phyloP scores from a whole-genome alignment of 2,797 vertebrate species.

The Chiloscyllium punctatum region DNA sequence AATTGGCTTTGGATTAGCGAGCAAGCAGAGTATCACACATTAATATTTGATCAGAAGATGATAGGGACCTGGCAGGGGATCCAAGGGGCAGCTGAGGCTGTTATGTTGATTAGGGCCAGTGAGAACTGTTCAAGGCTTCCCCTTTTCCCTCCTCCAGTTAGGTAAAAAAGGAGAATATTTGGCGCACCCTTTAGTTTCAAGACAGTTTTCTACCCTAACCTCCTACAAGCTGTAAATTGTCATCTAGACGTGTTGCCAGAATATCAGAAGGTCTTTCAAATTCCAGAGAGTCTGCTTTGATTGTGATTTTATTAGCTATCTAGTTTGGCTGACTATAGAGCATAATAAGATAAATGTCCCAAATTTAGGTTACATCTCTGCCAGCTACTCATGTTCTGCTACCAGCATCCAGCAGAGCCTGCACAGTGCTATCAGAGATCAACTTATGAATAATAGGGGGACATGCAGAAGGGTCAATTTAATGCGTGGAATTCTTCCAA shows the following conservation, averaged over 20 bases:
- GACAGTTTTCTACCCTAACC: slow-evolving; percentile 56
- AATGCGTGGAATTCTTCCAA: slow-evolving; percentile 43
- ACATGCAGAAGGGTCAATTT: slow-evolving; percentile 41
- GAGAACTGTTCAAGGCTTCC: slow-evolving; percentile 65
- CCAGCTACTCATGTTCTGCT: slow-evolving; percentile 41
- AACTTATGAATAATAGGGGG: slow-evolving; percentile 40
- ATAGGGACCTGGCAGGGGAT: slow-evolving; percentile 97
- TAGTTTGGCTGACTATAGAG: slow-evolving; percentile 47
- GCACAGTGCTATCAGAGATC: slow-evolving; percentile 41
- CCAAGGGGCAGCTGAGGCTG: slow-evolving; percentile 95
- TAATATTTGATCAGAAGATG: slow-evolving; percentile 99
- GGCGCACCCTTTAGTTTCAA: slow-evolving; percentile 64
- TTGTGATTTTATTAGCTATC: slow-evolving; percentile 53
- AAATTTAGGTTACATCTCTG: slow-evolving; percentile 38
- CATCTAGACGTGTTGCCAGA: slow-evolving; percentile 52
- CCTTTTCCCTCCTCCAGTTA: slow-evolving; percentile 63
- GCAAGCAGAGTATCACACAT: slow-evolving; percentile 99
- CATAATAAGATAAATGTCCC: slow-evolving; percentile 40
- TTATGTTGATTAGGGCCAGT: slow-evolving; percentile 86
- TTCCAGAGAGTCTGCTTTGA: slow-evolving; percentile 46
- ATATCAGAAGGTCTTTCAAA: slow-evolving; percentile 54
- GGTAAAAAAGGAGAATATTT: slow-evolving; percentile 54
- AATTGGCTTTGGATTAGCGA: slow-evolving; percentile 99
- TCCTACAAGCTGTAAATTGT: slow-evolving; percentile 65
- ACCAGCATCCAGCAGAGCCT: slow-evolving; percentile 39